Evolutionary conservation across 92 coral and sea anemone genomes (phyloP).

Genomic region (Zoanthus sociatus): DNA sequence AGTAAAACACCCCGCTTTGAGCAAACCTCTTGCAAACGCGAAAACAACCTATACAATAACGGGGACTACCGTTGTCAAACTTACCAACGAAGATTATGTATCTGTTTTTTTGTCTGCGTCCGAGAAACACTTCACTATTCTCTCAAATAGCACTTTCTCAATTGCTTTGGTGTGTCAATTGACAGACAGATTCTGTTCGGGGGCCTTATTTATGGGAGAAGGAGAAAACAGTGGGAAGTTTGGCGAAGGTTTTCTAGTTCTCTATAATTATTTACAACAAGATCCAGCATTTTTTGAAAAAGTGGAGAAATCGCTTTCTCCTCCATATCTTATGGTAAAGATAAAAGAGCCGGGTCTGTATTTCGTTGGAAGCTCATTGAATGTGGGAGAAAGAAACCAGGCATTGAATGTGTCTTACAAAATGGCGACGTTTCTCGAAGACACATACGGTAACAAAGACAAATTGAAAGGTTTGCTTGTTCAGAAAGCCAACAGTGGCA

Average conservation of each 20-base stretch:
- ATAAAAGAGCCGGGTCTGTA: slow-evolving; percentile 21
- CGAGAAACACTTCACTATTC: neutral
- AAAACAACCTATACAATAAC: neutral
- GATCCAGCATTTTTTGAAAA: slow-evolving; percentile 30
- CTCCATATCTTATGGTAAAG: neutral
- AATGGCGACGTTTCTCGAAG: neutral
- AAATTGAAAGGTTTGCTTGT: neutral
- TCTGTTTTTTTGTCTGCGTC: slow-evolving; percentile 19
- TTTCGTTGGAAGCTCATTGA: slow-evolving; percentile 6
- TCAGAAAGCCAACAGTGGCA: neutral
- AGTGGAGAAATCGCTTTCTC: neutral
- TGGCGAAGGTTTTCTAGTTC: neutral
- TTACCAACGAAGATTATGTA: slow-evolving; percentile 9
- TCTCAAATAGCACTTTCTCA: slow-evolving; percentile 30
- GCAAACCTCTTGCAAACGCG: neutral
- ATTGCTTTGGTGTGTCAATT: neutral
- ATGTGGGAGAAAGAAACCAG: neutral
- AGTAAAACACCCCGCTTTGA: slow-evolving; percentile 18
- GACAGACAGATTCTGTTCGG: slow-evolving; percentile 30
- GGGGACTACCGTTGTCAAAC: slow-evolving; percentile 34
- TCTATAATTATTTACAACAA: neutral
- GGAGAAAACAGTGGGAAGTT: neutral
- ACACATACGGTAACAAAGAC: neutral
- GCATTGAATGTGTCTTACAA: neutral
- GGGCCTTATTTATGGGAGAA: neutral